Evolutionary conservation across 2,888 invertebrate genomes (phyloP).

Genomic region (Tyria jacobaeae): DNA sequence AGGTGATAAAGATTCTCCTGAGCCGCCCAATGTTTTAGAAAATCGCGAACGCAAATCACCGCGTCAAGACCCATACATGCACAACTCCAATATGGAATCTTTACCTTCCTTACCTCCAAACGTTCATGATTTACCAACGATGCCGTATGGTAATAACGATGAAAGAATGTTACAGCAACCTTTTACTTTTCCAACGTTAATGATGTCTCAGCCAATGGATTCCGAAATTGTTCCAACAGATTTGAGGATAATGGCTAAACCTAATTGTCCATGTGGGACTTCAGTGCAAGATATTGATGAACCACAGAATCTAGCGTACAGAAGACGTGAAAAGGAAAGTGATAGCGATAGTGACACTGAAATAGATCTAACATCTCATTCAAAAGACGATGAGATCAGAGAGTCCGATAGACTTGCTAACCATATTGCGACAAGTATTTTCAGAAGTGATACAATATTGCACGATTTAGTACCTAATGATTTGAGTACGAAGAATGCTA

Average conservation of each 20-base stretch:
- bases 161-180: slow-evolving; percentile 71
- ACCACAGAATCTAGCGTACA: slow-evolving; percentile 78
- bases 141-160: slow-evolving; percentile 68
- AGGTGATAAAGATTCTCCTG: slow-evolving; percentile 76
- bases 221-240: slow-evolving; percentile 77
- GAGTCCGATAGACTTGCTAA: slow-evolving; percentile 78
- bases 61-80: slow-evolving; percentile 72
- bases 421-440: slow-evolving; percentile 80
- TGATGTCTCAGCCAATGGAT: slow-evolving; percentile 72
- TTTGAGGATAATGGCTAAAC: slow-evolving; percentile 71
- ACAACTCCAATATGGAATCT: slow-evolving; percentile 65
- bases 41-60: slow-evolving; percentile 72
- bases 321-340: slow-evolving; percentile 65
- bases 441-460: slow-evolving; percentile 77
- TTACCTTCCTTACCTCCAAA: slow-evolving; percentile 55
- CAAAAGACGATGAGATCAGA: slow-evolving; percentile 80
- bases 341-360: slow-evolving; percentile 83
- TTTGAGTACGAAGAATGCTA: slow-evolving; percentile 73
- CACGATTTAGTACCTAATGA: slow-evolving; percentile 83
- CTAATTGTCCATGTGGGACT: slow-evolving; percentile 71
- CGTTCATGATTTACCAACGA: slow-evolving; percentile 69
- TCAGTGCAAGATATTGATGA: slow-evolving; percentile 61
- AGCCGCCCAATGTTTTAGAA: slow-evolving; percentile 66
- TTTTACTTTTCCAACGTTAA: slow-evolving; percentile 71
- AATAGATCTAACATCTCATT: slow-evolving; percentile 83